These are phyloP conservation scores for Papilio aristodemus DNA, from an alignment of 1,140 invertebrate species.

Conservation along the genomic window DNA sequence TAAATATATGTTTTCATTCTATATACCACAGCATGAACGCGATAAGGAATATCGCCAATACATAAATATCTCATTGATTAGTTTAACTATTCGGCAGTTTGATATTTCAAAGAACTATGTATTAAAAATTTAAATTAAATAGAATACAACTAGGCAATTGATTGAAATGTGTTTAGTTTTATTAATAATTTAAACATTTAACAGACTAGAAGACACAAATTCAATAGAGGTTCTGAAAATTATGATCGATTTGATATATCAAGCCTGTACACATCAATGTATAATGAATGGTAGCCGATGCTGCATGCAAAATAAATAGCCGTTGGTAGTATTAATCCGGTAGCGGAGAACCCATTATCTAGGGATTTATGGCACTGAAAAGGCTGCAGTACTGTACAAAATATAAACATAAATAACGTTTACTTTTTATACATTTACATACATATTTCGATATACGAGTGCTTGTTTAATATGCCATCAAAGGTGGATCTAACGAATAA, in stretches of 20 bases:
- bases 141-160: too few relatives aligned
- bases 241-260: neutral
- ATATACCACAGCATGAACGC: neutral
- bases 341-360: slow-evolving; percentile 19
- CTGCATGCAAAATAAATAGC: slow-evolving; percentile 6
- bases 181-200: too few relatives aligned
- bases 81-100: too few relatives aligned
- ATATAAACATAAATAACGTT: neutral
- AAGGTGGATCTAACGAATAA: neutral
- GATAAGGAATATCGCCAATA: too few relatives aligned
- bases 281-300: neutral
- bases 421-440: neutral
- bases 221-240: too few relatives aligned
- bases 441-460: neutral
- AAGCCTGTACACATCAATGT: neutral
- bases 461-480: neutral
- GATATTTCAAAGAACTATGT: too few relatives aligned
- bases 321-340: neutral
- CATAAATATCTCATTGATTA: too few relatives aligned
- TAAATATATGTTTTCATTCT: neutral
- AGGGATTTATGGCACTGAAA: neutral
- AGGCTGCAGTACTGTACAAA: neutral
- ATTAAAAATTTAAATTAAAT: too few relatives aligned
- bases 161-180: too few relatives aligned
- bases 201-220: too few relatives aligned